These are phyloP conservation scores for Erethizon dorsatum DNA, from an alignment of 2,797 vertebrate species.

Conservation along the genomic window DNA sequence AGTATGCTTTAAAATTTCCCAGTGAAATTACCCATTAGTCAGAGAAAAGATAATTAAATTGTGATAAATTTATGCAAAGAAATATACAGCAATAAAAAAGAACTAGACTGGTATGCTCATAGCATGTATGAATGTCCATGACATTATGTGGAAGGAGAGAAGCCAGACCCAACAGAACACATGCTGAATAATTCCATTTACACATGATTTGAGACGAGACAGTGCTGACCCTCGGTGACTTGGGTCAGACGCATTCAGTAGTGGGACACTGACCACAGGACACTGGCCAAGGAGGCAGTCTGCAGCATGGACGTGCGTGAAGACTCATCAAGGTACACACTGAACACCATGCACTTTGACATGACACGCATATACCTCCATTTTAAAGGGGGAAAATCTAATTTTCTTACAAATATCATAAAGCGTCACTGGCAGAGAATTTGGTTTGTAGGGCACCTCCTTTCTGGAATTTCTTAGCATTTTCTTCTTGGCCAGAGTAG, in stretches of 20 bases:
- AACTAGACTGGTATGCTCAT: not conserved
- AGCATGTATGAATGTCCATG: not conserved
- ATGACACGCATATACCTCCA: not conserved
- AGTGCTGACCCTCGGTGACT: not conserved
- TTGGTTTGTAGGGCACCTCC: not conserved
- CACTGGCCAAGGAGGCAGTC: not conserved
- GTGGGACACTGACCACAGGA: not conserved
- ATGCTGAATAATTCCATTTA: not conserved
- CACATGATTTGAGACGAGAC: not conserved
- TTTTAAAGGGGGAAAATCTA: not conserved
- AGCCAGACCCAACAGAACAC: rapidly evolving
- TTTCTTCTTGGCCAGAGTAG: not conserved
- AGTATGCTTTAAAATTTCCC: not conserved
- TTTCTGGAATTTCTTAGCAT: not conserved
- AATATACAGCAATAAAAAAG: not conserved
- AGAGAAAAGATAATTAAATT: not conserved
- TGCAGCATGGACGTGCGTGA: rapidly evolving
- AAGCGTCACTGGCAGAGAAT: not conserved
- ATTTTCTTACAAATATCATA: not conserved
- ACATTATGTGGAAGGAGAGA: not conserved
- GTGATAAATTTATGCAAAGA: not conserved
- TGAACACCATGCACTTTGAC: not conserved
- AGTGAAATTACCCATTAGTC: not conserved
- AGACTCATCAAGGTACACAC: not conserved
- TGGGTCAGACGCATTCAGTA: rapidly evolving